These are phyloP conservation scores for Sympetrum striolatum DNA, from an alignment of 2,888 invertebrate species.

Conservation along the genomic window DNA sequence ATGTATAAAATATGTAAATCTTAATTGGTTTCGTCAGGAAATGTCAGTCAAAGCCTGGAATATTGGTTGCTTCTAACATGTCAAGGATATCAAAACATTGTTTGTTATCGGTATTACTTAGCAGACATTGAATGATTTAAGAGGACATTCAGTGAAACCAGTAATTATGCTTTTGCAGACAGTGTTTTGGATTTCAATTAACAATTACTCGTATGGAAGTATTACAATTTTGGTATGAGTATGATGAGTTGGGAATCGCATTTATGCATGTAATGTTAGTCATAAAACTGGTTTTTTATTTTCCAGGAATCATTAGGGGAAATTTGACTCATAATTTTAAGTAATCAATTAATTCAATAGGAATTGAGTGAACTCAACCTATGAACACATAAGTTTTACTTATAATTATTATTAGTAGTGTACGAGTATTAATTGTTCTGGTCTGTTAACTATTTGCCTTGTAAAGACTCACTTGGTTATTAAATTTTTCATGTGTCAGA, in stretches of 20 bases:
- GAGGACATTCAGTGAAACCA: background rate
- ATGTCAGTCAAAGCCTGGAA: conserved; percentile 35
- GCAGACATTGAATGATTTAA: background rate
- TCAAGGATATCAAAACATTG: background rate
- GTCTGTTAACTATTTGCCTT: background rate
- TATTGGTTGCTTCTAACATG: conserved; percentile 17
- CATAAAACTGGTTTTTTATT: conserved; percentile 1
- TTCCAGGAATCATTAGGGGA: background rate
- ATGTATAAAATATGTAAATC: conserved; percentile 16
- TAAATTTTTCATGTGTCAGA: background rate
- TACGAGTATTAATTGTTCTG: too few species aligned
- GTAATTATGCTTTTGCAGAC: background rate
- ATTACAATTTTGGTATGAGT: background rate
- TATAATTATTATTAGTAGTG: too few species aligned
- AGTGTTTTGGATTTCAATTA: background rate
- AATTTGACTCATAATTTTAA: too few species aligned
- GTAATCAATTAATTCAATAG: too few species aligned
- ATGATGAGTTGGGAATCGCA: background rate
- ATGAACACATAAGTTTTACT: too few species aligned
- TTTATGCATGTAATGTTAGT: conserved; percentile 4
- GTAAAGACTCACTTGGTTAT: background rate
- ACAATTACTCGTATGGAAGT: background rate
- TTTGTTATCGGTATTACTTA: background rate
- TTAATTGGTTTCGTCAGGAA: conserved; percentile 1
- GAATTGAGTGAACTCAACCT: too few species aligned